Base-by-base conservation (phyloP, 2,888 invertebrate species). In the Melanotus villosus region DNA sequence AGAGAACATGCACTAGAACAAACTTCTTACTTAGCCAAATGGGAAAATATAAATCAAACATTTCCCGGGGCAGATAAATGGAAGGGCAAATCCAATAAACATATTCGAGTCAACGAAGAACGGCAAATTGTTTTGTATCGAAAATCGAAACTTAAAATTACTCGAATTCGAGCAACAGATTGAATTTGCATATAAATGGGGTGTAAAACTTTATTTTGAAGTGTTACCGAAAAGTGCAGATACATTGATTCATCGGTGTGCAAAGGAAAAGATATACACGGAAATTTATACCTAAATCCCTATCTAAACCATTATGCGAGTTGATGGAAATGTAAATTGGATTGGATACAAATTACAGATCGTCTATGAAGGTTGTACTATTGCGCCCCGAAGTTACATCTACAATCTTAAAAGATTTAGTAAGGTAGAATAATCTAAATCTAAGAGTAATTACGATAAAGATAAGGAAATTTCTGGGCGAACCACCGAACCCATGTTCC, bases 121-220 rank as follows among this genome's bases (percentile, higher is more conserved):
- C 23, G 45, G 47, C 58, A 64, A 68, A 68, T 68, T 68, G 64
- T 68, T 71, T 71, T 56, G 45, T 71, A 71, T 71, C 65, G 68
- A 69, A 71, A 66, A 73, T 72, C 68, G 71, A 72, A 73, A 71
- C 58, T 64, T 70, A 54, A 68, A 74, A 73, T 71, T 73, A 64
- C 73, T 57, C 50, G 70, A 69, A 72, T 72, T 70, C 68, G 32
- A 65, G 58, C 69, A 56, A 64, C 54, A 59, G 69, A 70, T 65
- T 62, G 65, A 57, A 74, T 74, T 72, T 74, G 65, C 73, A 74
- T 74, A 74, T 70, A 74, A 71, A 74, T 69, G 60, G 65, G 30
- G 57, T 38, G 47, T 47, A 47, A 57, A 65, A 65, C 47, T 65
- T 65, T 45, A 47, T 57, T 58, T 65, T 47, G 43, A 36, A 32